A percentile compares a stretch with the other conserved stretches of the same genome.
Conservation (phyloP, 2,797 vertebrate genomes). For the Poliocrania exsul region DNA sequence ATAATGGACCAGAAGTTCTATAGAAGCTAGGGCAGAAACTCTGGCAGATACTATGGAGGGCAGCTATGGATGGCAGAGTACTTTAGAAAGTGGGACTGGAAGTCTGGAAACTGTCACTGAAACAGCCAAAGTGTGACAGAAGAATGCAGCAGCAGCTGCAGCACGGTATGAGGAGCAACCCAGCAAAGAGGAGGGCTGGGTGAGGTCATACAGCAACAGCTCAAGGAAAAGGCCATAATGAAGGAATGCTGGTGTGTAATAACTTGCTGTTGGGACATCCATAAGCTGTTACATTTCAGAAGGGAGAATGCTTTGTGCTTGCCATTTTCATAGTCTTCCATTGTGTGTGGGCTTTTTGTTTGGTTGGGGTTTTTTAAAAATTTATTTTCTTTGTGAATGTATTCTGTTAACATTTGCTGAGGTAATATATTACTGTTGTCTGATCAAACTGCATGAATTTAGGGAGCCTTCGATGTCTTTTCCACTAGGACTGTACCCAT, state of each 20-base stretch:
- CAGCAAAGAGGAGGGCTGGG: neutral
- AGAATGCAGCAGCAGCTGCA: neutral
- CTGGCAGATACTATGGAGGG: neutral
- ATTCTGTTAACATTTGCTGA: neutral
- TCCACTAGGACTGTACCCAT: no score
- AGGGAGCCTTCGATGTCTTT: neutral
- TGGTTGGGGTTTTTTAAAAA: neutral
- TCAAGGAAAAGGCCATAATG: neutral
- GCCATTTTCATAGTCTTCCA: neutral
- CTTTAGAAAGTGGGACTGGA: neutral
- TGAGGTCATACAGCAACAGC: neutral
- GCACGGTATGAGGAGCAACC: neutral
- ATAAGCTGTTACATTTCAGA: neutral
- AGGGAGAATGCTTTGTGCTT: neutral
- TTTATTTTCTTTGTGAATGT: neutral
- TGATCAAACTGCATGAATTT: neutral
- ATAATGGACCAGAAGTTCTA: neutral
- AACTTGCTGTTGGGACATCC: neutral
- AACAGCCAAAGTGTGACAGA: neutral
- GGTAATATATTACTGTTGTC: neutral
- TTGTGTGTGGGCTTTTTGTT: fast-evolving
- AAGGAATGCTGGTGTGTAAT: neutral
- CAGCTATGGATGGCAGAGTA: neutral
- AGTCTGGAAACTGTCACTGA: neutral
- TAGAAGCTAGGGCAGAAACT: neutral